A percentile compares a stretch with the other conserved stretches of the same genome.
Evolutionary conservation across 2,888 invertebrate genomes (phyloP).

Genomic region (Cantharis lateralis): DNA sequence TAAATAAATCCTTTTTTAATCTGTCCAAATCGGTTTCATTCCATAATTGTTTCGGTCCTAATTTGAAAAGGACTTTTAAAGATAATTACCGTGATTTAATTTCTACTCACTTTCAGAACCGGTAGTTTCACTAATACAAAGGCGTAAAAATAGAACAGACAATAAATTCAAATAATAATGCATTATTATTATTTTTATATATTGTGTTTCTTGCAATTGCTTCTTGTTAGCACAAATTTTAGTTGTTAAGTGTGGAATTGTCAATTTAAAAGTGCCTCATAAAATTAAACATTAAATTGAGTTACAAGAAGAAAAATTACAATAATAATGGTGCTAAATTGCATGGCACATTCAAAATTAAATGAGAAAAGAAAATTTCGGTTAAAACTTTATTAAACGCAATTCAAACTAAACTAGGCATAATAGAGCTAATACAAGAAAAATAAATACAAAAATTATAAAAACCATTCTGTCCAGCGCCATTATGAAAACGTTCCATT

Average conservation of each 20-base stretch:
- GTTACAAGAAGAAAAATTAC: not conserved
- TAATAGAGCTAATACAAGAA: constrained; percentile 1
- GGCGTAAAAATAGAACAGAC: not conserved
- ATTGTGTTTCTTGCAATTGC: not conserved
- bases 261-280: not conserved
- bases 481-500: constrained; percentile 12
- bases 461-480: constrained; percentile 5
- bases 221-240: not conserved
- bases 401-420: not conserved
- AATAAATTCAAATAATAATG: not conserved
- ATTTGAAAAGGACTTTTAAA: constrained; percentile 29
- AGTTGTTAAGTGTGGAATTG: not conserved
- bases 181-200: not conserved
- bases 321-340: not conserved
- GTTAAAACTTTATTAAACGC: no score
- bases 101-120: not conserved
- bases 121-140: not conserved
- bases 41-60: constrained; percentile 56
- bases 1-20: constrained; percentile 61
- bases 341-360: not conserved
- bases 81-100: not conserved
- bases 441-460: not conserved
- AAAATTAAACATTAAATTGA: not conserved
- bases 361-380: no score
- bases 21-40: constrained; percentile 63